Evolutionary conservation across 2,113 vertebrate species (phyloP), one percentile per base, ranked within the genome.

Genomic region (Prochilodus magdalenae): DNA sequence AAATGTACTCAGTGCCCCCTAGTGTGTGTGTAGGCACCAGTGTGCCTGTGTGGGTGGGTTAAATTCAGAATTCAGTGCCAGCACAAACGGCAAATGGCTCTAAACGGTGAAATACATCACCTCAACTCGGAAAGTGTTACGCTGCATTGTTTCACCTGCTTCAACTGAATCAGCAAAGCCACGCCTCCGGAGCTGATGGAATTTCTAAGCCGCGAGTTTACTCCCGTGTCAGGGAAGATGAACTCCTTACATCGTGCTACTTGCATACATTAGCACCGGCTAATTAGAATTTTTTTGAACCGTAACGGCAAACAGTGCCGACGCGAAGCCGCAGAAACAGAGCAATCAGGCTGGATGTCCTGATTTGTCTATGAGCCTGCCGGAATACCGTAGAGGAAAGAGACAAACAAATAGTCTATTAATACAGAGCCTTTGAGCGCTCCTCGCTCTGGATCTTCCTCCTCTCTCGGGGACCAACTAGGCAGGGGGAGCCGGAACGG

Each of bases 321-420:
- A 16, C 13, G 15, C 49, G 2, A 2, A 14, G 8, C 44, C 13
- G 44, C 44, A 49, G 49, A 51, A 16, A 22, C 57, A 12, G 57
- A 24, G 57, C 57, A 26, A 26, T 60, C n/a, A 26, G 12, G 24
- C n/a, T 24, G 57, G 57, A 26, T 60, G 57, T 60, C 57, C 57
- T 60, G 57, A 26, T 60, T 60, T 60, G 57, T 60, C 57, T 24
- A 26, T 1, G 24, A 24, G 57, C 57, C 57, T 24, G 57, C n/a
- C 24, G 57, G 57, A 60, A 60, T 24, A 12, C 57, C 57, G 22
- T 13, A 26, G 57, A 60, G 57, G 24, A 60, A 24, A 60, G 57
- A 26, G n/a, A 60, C 57, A 60, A 60, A 60, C 57, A 60, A 60
- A 60, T 60, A 60, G 57, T 60, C 57, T 60, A 60, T 60, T 60